Evolutionary conservation across 2,888 invertebrate genomes (phyloP).

Genomic region (Oconnorella tubifera): DNA sequence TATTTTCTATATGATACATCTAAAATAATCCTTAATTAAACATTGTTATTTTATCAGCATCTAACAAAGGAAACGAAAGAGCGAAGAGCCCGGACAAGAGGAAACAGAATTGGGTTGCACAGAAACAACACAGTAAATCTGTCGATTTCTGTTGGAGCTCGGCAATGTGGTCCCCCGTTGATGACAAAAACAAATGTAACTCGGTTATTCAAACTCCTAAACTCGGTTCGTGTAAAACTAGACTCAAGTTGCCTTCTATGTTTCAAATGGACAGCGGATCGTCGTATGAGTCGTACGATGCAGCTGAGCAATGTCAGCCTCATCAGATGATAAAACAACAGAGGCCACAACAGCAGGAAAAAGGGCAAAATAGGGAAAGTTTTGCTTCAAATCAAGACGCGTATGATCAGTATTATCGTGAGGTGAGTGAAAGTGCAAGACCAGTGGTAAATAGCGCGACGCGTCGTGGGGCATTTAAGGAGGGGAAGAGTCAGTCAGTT

Average conservation of each 20-base stretch:
- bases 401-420: too few relatives aligned
- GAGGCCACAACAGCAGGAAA: neutral
- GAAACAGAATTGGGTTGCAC: conserved; percentile 6
- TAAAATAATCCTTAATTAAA: too few relatives aligned
- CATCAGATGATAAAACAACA: neutral
- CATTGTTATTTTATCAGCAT: too few relatives aligned
- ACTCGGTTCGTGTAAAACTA: conserved; percentile 6
- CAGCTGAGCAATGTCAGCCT: neutral
- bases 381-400: too few relatives aligned
- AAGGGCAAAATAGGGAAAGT: neutral
- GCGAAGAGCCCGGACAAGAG: too few relatives aligned
- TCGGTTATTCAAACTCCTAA: conserved; percentile 19
- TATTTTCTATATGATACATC: too few relatives aligned
- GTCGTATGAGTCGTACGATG: conserved; percentile 28
- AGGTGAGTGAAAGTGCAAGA: neutral
- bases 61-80: too few relatives aligned
- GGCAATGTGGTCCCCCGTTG: conserved; percentile 31
- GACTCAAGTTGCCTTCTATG: conserved; percentile 27
- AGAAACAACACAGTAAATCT: conserved; percentile 28
- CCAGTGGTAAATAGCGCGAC: too few relatives aligned
- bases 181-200: conserved; percentile 22
- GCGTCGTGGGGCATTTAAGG: neutral
- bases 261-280: conserved; percentile 32
- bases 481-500: conserved; percentile 1
- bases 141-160: conserved; percentile 30